phyloP scores from a whole-genome alignment of 2,797 vertebrate genomes.

The Poecilia wingei region DNA sequence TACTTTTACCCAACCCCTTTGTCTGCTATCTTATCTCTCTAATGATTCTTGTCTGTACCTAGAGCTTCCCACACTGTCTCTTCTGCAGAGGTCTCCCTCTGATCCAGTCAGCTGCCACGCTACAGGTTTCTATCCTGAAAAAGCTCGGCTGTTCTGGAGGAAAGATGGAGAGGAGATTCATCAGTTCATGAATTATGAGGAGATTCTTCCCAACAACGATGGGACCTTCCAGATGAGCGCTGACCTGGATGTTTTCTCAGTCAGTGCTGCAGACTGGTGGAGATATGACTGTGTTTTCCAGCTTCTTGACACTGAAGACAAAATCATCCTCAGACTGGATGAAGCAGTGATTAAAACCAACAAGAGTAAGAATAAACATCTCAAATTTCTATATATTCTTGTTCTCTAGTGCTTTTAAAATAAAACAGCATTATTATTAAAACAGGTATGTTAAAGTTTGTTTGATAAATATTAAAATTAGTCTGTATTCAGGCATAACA shows the following conservation, averaged over 20 bases:
- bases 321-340: neutral
- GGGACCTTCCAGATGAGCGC: slow-evolving; percentile 3
- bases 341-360: neutral
- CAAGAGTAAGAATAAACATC: neutral
- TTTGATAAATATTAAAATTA: too few species aligned
- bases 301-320: neutral
- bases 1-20: too few species aligned
- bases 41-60: too few species aligned
- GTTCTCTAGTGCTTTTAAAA: too few species aligned
- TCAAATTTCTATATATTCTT: too few species aligned
- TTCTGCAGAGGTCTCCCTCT: neutral
- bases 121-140: neutral
- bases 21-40: too few species aligned
- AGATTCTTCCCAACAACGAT: neutral
- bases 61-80: neutral
- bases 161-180: slow-evolving; percentile 5
- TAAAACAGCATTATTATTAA: too few species aligned
- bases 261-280: neutral
- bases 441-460: too few species aligned
- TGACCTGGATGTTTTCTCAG: neutral
- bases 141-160: neutral
- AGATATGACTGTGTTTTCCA: neutral
- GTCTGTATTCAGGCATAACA: too few species aligned
- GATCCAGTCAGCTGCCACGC: neutral
- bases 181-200: neutral